Percentiles rank a stretch among this genome's conserved stretches.
Conservation (phyloP, 1,140 invertebrate genomes). For the Planococcus citri region DNA sequence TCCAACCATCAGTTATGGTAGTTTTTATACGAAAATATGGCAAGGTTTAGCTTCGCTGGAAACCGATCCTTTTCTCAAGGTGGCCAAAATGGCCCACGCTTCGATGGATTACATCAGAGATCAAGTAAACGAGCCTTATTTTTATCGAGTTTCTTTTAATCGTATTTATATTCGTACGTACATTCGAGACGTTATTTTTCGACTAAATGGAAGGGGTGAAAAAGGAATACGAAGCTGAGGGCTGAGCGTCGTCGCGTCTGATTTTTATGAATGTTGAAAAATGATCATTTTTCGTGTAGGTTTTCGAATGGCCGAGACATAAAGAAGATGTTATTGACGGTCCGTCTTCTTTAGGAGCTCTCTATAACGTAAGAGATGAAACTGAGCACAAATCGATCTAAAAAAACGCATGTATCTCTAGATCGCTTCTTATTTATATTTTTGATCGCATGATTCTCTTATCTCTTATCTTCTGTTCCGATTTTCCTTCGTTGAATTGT, state of each 20-base stretch:
- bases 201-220: no score
- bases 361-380: conserved; percentile 12
- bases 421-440: background rate
- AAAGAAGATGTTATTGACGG: conserved; percentile 15
- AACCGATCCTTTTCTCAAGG: conserved; percentile 70
- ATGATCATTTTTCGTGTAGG: background rate
- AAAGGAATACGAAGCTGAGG: no score
- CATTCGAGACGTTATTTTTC: no score
- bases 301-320: conserved; percentile 13
- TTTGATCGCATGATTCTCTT: background rate
- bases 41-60: conserved; percentile 57
- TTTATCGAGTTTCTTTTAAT: background rate
- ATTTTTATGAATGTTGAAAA: no score
- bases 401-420: background rate
- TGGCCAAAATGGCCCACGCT: conserved; percentile 58
- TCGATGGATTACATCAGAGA: conserved; percentile 64
- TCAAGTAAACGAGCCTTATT: conserved; percentile 42
- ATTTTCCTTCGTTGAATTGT: no score
- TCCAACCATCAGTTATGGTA: background rate
- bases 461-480: background rate
- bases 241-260: no score
- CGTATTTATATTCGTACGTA: no score
- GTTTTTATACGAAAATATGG: conserved; percentile 78
- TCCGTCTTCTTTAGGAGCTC: conserved; percentile 16
- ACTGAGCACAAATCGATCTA: background rate